These are phyloP conservation scores for Epistrophella euchroma DNA, from an alignment of 2,888 invertebrate species.

Conservation along the genomic window DNA sequence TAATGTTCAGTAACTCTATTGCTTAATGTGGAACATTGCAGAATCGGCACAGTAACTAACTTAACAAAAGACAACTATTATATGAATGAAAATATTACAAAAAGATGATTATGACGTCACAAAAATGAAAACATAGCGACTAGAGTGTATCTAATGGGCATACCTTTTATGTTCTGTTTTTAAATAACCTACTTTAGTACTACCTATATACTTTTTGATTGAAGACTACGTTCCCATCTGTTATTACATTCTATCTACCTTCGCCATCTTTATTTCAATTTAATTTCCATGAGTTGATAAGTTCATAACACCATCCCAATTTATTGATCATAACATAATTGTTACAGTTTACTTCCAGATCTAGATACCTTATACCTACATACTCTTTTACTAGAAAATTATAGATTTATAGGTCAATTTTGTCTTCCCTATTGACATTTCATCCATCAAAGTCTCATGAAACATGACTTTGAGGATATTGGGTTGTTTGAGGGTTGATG, in stretches of 20 bases:
- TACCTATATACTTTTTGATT: too few species aligned
- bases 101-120: too few species aligned
- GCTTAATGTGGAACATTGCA: too few species aligned
- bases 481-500: conserved; percentile 13
- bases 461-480: conserved; percentile 39
- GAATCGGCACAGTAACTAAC: too few species aligned
- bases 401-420: conserved; percentile 45
- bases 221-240: neutral
- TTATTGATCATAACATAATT: conserved; percentile 36
- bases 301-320: neutral
- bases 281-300: conserved; percentile 27
- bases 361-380: neutral
- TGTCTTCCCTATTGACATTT: conserved; percentile 50
- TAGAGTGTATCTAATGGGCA: too few species aligned
- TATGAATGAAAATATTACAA: too few species aligned
- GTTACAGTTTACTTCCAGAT: conserved; percentile 17
- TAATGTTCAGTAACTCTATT: too few species aligned
- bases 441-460: conserved; percentile 61
- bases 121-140: too few species aligned
- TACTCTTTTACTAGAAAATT: neutral
- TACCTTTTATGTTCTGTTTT: too few species aligned
- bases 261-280: neutral
- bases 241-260: neutral
- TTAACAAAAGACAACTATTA: too few species aligned
- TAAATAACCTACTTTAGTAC: neutral